phyloP scores from a whole-genome alignment of 2,797 vertebrate species.

The Holocentrus rufus region DNA sequence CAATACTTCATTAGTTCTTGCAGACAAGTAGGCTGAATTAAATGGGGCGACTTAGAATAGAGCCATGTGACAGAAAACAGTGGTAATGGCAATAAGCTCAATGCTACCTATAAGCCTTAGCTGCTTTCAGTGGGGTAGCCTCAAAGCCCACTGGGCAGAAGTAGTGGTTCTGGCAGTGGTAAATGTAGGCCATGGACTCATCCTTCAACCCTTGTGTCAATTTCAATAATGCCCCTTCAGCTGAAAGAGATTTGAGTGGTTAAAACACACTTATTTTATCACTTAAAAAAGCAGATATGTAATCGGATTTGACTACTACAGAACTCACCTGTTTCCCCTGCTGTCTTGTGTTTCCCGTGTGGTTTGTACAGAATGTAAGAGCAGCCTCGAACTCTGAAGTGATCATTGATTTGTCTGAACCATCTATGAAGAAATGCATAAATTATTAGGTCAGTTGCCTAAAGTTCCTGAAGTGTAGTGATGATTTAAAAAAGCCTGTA shows the following conservation, averaged over 20 bases:
- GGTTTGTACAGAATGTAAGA: slow-evolving; percentile 99
- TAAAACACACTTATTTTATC: background rate
- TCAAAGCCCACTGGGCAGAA: slow-evolving; percentile 99
- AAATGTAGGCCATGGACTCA: slow-evolving; percentile 96
- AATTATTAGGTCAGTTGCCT: background rate
- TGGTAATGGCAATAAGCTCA: background rate
- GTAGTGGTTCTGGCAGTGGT: slow-evolving; percentile 99
- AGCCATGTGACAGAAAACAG: background rate
- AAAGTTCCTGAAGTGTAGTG: background rate
- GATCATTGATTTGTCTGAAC: slow-evolving; percentile 99
- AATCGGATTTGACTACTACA: too few relatives aligned
- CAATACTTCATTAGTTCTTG: background rate
- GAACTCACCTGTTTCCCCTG: slow-evolving; percentile 93
- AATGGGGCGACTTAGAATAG: background rate
- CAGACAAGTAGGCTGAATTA: background rate
- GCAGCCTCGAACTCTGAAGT: slow-evolving; percentile 94
- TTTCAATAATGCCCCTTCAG: slow-evolving; percentile 92
- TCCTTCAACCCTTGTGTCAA: slow-evolving; percentile 93
- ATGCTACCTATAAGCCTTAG: slow-evolving; percentile 92
- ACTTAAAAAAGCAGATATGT: background rate
- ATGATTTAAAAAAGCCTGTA: background rate
- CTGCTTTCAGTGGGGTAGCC: slow-evolving; percentile 93
- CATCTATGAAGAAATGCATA: slow-evolving; percentile 79
- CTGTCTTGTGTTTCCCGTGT: slow-evolving; percentile 98
- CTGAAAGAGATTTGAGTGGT: slow-evolving; percentile 72